phyloP scores from a whole-genome alignment of 2,113 vertebrate genomes.

The Odontophorus gujanensis region DNA sequence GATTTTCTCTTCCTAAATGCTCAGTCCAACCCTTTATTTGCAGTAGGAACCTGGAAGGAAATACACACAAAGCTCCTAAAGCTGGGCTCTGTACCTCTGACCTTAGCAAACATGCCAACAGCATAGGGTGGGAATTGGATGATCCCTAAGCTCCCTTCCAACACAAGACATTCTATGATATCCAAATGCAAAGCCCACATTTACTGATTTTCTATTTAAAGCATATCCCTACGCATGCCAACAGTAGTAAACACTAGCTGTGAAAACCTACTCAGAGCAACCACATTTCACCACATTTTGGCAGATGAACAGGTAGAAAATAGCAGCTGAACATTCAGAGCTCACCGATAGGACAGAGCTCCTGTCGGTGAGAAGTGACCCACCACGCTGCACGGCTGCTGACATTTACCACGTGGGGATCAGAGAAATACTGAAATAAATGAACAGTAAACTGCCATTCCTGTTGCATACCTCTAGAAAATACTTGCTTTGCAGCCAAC shows the following conservation, averaged over 20 bases:
- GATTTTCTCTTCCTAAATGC: neutral
- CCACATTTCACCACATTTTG: slow-evolving; percentile 14
- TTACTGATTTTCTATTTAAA: neutral
- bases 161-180: neutral
- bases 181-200: neutral
- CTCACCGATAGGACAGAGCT: neutral
- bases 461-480: neutral
- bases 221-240: neutral
- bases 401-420: neutral
- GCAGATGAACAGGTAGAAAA: slow-evolving; percentile 55
- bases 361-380: neutral
- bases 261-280: neutral
- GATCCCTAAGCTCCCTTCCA: neutral
- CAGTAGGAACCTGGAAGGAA: neutral
- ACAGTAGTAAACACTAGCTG: neutral
- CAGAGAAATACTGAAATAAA: neutral
- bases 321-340: slow-evolving; percentile 38
- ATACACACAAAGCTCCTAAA: neutral
- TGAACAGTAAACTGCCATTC: neutral
- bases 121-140: neutral
- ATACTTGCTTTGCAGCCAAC: slow-evolving; percentile 4
- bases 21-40: neutral
- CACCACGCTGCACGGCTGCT: neutral
- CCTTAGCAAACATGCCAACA: neutral
- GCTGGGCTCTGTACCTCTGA: neutral